A percentile compares a stretch with the other conserved stretches of the same genome.
phyloP scores from a whole-genome alignment of 2,113 vertebrate species.

The Orientallactaga bullata region DNA sequence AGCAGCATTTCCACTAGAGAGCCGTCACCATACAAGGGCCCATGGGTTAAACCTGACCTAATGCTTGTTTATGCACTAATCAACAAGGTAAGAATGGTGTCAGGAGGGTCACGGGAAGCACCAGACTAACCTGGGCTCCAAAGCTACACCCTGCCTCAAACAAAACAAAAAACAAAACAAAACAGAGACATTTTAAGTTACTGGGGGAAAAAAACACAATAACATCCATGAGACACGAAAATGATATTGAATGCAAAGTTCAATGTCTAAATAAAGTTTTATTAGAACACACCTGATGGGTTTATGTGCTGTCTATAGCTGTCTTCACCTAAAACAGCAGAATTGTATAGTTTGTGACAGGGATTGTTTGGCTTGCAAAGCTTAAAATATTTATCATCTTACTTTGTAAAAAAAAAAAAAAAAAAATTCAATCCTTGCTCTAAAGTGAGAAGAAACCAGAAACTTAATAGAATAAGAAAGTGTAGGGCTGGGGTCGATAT shows the following conservation, averaged over 20 bases:
- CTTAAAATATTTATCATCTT: constrained; percentile 27
- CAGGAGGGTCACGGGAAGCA: background rate
- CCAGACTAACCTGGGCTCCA: background rate
- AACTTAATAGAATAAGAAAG: background rate
- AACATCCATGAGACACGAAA: constrained; percentile 13
- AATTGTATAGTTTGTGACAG: background rate
- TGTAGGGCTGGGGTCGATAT: no score
- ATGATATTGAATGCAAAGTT: constrained; percentile 49
- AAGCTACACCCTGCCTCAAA: background rate
- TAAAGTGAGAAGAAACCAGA: background rate
- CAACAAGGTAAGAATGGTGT: background rate
- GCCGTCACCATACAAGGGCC: background rate
- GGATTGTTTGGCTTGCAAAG: background rate
- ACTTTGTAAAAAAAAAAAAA: background rate
- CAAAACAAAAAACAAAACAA: no score
- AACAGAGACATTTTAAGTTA: background rate
- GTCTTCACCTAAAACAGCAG: background rate
- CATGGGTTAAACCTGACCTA: background rate
- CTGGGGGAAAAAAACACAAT: background rate
- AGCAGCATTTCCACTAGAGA: background rate
- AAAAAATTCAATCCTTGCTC: background rate
- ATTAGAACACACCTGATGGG: background rate
- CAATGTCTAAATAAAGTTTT: constrained; percentile 37
- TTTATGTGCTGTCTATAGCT: background rate
- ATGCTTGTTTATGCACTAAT: background rate